Percentiles rank a stretch among this genome's conserved stretches.
Conservation (phyloP, 92 coral and sea anemone genomes). For the Umimayanthus chanpuru region DNA sequence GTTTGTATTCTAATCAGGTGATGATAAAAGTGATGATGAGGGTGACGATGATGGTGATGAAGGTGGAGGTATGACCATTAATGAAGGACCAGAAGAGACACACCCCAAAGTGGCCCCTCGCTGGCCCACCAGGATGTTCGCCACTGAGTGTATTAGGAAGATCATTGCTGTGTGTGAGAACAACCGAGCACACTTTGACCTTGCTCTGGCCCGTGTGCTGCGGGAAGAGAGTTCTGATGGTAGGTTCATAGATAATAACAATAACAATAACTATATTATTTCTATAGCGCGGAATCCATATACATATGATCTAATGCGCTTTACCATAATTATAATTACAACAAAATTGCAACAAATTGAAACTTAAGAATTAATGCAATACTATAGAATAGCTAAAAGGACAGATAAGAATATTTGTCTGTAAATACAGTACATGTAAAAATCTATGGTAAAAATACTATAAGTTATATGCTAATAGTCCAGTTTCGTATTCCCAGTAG, state of each 20-base stretch:
- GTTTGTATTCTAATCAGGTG: conserved; percentile 38
- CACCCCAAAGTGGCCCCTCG: conserved; percentile 98
- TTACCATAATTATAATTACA: too few relatives aligned
- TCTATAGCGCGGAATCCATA: too few relatives aligned
- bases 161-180: conserved; percentile 89
- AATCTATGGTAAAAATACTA: too few relatives aligned
- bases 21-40: conserved; percentile 78
- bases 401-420: too few relatives aligned
- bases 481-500: too few relatives aligned
- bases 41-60: conserved; percentile 72
- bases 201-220: conserved; percentile 80
- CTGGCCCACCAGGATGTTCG: conserved; percentile 99
- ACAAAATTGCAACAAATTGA: too few relatives aligned
- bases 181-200: conserved; percentile 93
- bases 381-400: too few relatives aligned
- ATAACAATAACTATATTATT: too few relatives aligned
- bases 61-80: conserved; percentile 93
- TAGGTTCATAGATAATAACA: conserved; percentile 36
- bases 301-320: too few relatives aligned
- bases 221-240: conserved; percentile 93
- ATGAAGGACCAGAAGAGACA: conserved; percentile 91
- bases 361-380: too few relatives aligned
- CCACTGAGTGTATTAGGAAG: conserved; percentile 91
- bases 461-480: too few relatives aligned
- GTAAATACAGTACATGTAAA: too few relatives aligned